Conservation (phyloP, 2,888 invertebrate genomes). For the Melanophora roralis region DNA sequence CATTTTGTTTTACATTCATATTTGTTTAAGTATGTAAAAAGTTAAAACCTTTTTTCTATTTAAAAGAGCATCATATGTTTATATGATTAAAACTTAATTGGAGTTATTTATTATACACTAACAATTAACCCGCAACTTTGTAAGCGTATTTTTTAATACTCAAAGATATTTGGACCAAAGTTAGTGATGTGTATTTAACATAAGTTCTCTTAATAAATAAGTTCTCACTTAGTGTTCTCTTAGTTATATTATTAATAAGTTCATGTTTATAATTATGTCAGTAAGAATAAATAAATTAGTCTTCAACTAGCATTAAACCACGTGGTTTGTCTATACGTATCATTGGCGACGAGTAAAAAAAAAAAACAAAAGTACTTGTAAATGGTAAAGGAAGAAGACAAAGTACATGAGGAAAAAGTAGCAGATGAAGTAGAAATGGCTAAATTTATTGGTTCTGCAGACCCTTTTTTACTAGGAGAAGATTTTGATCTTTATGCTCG, state of each 20-base stretch:
- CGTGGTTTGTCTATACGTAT: no score
- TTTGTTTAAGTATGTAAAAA: background rate
- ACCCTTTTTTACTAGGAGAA: constrained; percentile 16
- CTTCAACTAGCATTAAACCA: no score
- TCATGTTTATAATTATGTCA: no score
- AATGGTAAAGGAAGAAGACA: constrained; percentile 1
- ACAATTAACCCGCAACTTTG: no score
- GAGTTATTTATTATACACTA: constrained; percentile 45
- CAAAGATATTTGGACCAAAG: no score
- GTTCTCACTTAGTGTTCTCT: no score
- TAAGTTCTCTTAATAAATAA: no score
- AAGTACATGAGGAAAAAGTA: background rate
- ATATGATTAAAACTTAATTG: constrained; percentile 24
- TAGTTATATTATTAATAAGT: no score
- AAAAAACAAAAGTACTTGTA: no score
- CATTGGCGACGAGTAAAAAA: constrained; percentile 40
- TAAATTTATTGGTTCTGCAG: constrained; percentile 14
- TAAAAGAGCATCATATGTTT: constrained; percentile 15
- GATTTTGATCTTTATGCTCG: constrained; percentile 20
- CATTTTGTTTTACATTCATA: background rate
- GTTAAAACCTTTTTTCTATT: background rate
- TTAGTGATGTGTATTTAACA: no score
- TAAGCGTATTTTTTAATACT: no score
- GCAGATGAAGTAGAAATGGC: constrained; percentile 8
- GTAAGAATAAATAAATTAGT: no score